Evolutionary conservation across 1,140 invertebrate genomes (phyloP).

Genomic region (Trinorchestia longiramus): DNA sequence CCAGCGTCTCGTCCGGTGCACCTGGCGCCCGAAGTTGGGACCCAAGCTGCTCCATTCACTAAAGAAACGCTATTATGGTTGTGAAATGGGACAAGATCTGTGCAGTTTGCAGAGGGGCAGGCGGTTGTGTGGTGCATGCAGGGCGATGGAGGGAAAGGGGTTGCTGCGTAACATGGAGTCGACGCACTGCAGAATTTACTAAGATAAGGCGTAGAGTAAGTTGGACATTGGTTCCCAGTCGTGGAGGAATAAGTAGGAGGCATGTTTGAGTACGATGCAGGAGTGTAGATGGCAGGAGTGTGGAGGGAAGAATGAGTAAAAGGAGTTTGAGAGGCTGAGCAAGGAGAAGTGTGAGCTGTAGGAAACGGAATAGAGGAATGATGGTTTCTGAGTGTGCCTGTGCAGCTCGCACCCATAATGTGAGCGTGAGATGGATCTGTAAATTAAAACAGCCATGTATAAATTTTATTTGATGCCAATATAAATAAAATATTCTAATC

Average conservation of each 20-base stretch:
- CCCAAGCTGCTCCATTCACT: neutral
- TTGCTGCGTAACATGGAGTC: neutral
- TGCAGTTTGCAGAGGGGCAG: neutral
- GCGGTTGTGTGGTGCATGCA: neutral
- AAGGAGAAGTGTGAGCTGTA: neutral
- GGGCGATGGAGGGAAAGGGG: neutral
- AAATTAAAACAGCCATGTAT: neutral
- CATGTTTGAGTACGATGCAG: neutral
- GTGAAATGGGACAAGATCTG: neutral
- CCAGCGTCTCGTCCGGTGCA: neutral
- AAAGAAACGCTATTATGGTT: neutral
- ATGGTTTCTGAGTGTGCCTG: neutral
- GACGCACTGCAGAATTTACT: neutral
- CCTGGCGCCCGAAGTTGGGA: neutral
- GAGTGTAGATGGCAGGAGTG: neutral
- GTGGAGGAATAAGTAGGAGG: neutral
- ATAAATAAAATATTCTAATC: too few relatives aligned
- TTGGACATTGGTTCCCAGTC: neutral
- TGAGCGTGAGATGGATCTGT: neutral
- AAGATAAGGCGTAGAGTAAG: neutral
- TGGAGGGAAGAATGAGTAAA: neutral
- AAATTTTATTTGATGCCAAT: neutral
- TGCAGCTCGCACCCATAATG: neutral
- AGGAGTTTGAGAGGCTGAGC: neutral
- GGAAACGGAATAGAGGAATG: neutral